These are phyloP conservation scores for Gasterosteus nipponicus DNA, from an alignment of 2,113 vertebrate species.

Conservation along the genomic window DNA sequence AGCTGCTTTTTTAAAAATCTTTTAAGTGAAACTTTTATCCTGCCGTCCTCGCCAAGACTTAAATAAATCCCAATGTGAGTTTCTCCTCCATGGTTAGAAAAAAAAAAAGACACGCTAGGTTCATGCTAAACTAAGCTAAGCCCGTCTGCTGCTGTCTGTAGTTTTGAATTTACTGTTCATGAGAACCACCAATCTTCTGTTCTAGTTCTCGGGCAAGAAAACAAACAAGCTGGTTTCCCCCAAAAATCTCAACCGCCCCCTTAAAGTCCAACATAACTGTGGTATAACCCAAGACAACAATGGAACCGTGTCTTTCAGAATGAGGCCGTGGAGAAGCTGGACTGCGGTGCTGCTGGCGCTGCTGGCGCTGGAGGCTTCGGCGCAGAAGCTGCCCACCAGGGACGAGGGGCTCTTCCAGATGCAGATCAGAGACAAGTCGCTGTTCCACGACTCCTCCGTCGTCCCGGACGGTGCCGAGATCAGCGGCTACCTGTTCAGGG, in stretches of 20 bases:
- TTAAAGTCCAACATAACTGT: not conserved
- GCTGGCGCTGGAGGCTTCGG: conserved; percentile 73
- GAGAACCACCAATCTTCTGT: not conserved
- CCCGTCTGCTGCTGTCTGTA: not conserved
- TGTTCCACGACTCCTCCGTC: conserved; percentile 93
- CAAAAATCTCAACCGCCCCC: not conserved
- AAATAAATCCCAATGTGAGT: not conserved
- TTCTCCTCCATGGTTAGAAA: not conserved
- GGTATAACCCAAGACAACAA: not conserved
- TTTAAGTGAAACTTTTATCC: not conserved
- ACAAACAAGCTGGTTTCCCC: not conserved
- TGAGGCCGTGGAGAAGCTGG: conserved; percentile 82
- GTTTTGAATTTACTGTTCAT: not conserved
- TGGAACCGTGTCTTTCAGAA: conserved; percentile 79
- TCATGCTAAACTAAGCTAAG: not conserved
- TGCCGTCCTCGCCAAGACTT: not conserved
- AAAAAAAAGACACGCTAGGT: not conserved
- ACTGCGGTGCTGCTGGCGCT: conserved; percentile 76
- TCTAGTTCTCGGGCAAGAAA: not conserved
- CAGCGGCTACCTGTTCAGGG: conserved; percentile 94
- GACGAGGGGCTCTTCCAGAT: conserved; percentile 98
- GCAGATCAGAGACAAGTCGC: conserved; percentile 93
- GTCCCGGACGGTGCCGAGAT: conserved; percentile 97
- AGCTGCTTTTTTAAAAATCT: not conserved
- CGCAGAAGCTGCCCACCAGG: conserved; percentile 95